Evolutionary conservation across 1,140 invertebrate genomes (phyloP), one percentile per base, ranked within the genome.

Genomic region (Drosophila obscura): DNA sequence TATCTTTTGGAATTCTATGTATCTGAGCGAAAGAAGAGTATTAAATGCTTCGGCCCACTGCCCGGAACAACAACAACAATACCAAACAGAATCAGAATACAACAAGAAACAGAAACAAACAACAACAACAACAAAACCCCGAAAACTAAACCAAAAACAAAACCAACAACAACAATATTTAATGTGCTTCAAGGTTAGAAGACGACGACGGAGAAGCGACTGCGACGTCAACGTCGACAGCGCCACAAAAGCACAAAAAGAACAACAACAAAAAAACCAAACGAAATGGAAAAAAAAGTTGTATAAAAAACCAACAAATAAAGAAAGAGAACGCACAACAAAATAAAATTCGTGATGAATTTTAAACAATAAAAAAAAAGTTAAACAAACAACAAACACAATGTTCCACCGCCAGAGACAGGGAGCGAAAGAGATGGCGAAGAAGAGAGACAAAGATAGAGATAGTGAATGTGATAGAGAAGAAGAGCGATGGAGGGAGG

Each of bases 261-360:
- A 50, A 76, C 57, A 57, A 35, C 28, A 19, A 22, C 31, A 59
- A 35, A 44, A 66, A 56, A 77, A 35, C 13, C 52, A 56, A 35
- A 57, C 63, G 50, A 63, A 39, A 56, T 52, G 43, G n/a, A 44
- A 44, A 55, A 55, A 53, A 31, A 48, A 49, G 6, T 39, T 39
- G 11, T 39, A 13, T 39, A 39, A 13, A 35, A 35, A 35, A 22
- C 7, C 53, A 56, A 61, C 43, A 73, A 57, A 73, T 35, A 57
- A 51, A 9, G n/a, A 52, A 53, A 45, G 66, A 74, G 58, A 82
- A 74, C 74, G 66, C 58, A 83, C 77, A 83, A 68, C 65, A 71
- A 85, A 87, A 85, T 85, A 78, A 85, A 81, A 85, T 76, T 85
- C 82, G 81, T 85, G 81, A 85, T 85, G 81, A 87, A 82, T 85